phyloP scores from a whole-genome alignment of 2,113 vertebrate species.

The Dromas ardeola region DNA sequence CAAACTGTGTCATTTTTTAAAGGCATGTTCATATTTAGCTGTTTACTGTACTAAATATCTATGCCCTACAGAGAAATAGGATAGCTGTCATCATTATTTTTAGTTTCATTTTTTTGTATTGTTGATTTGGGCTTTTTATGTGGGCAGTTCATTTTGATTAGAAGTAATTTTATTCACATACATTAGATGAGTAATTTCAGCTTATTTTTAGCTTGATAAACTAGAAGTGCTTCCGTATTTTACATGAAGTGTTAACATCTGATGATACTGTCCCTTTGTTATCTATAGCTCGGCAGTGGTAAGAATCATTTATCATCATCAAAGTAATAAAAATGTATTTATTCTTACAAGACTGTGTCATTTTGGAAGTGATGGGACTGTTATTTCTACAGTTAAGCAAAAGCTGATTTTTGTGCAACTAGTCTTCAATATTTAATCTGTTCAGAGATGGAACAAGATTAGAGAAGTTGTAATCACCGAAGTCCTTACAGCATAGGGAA shows the following conservation, averaged over 20 bases:
- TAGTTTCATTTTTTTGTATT: not conserved
- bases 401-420: not conserved
- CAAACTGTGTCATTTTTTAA: not conserved
- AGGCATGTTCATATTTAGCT: not conserved
- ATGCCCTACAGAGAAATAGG: not conserved
- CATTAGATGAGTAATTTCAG: conserved; percentile 7
- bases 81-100: conserved; percentile 9
- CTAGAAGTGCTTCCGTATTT: conserved; percentile 37
- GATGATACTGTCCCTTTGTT: not conserved
- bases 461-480: not conserved
- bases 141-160: conserved; percentile 41
- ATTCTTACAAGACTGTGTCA: not conserved
- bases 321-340: conserved; percentile 5
- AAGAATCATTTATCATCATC: not conserved
- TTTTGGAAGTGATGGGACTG: not conserved
- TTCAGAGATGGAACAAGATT: not conserved
- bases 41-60: conserved; percentile 5
- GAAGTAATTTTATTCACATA: conserved; percentile 22
- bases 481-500: not conserved
- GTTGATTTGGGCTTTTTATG: conserved; percentile 28
- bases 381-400: not conserved
- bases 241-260: conserved; percentile 47
- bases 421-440: not conserved
- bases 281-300: not conserved
- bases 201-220: conserved; percentile 42